Percentiles rank a stretch among this genome's conserved stretches.
Conservation (phyloP, 2,113 vertebrate species). For the Albula glossodonta region DNA sequence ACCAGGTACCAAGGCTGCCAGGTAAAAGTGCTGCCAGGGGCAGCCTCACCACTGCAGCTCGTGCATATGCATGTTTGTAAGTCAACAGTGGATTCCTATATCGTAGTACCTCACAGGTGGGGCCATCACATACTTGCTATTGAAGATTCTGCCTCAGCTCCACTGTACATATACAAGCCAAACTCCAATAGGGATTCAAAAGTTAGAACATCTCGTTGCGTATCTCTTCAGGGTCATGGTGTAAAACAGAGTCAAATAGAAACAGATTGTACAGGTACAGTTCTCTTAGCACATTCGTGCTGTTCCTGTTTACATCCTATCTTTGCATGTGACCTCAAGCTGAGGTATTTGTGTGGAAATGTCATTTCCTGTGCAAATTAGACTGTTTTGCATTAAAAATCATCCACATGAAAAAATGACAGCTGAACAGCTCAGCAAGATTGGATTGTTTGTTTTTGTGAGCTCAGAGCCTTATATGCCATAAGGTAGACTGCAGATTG, state of each 20-base stretch:
- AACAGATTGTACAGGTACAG: too few species aligned
- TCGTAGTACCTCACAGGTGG: too few species aligned
- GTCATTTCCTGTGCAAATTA: neutral
- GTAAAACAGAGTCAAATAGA: too few species aligned
- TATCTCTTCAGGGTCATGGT: too few species aligned
- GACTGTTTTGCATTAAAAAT: neutral
- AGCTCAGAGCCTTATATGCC: neutral
- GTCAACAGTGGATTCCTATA: neutral
- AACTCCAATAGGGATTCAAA: too few species aligned
- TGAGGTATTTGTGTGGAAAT: neutral
- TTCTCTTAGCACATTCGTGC: neutral
- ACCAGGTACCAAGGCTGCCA: too few species aligned
- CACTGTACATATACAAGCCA: too few species aligned
- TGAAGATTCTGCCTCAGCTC: too few species aligned
- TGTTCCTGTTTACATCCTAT: neutral
- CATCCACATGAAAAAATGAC: neutral
- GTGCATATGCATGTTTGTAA: neutral
- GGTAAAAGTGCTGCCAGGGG: neutral
- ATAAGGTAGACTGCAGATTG: neutral
- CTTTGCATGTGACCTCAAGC: neutral
- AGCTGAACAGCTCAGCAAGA: neutral
- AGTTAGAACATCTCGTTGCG: too few species aligned
- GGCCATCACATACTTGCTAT: too few species aligned
- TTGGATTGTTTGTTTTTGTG: neutral
- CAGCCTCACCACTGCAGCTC: neutral